Percentiles rank a stretch among this genome's conserved stretches.
phyloP scores from a whole-genome alignment of 92 coral and sea anemone species.

The Epizoanthus fatuus region DNA sequence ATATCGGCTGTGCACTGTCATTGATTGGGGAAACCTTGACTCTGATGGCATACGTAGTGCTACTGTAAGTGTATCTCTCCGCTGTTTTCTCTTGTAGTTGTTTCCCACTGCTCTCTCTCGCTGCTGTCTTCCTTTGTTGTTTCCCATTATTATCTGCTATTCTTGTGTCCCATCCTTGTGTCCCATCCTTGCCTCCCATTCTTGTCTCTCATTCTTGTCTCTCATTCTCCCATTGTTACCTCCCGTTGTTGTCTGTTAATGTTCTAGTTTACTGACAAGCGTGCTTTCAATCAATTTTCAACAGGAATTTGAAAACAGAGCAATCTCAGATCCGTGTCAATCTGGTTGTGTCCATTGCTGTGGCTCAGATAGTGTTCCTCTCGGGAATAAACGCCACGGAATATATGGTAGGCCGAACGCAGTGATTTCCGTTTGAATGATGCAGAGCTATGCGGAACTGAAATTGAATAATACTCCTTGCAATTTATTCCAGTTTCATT shows the following conservation, averaged over 20 bases:
- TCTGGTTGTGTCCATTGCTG: slow-evolving; percentile 73
- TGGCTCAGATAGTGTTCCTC: slow-evolving; percentile 75
- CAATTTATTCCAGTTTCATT: background rate
- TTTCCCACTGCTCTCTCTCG: too few species aligned
- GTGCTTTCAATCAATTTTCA: background rate
- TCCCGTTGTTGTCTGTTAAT: too few species aligned
- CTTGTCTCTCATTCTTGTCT: too few species aligned
- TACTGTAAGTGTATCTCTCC: background rate
- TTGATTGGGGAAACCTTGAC: slow-evolving; percentile 30
- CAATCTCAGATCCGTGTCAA: slow-evolving; percentile 79
- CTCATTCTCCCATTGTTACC: too few species aligned
- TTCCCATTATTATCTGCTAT: too few species aligned
- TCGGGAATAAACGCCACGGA: slow-evolving; percentile 63
- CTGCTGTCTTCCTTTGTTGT: too few species aligned
- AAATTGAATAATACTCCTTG: background rate
- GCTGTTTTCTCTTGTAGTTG: too few species aligned
- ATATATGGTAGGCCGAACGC: slow-evolving; percentile 43
- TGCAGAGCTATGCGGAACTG: too few species aligned
- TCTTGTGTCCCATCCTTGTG: too few species aligned
- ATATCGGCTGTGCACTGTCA: slow-evolving; percentile 30
- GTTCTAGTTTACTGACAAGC: too few species aligned
- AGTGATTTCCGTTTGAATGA: too few species aligned
- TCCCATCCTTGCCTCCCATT: too few species aligned
- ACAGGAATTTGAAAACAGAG: slow-evolving; percentile 58
- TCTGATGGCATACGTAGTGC: slow-evolving; percentile 10